These are phyloP conservation scores for Tenualosa thibaudeaui DNA, from an alignment of 2,797 vertebrate genomes.

Conservation along the genomic window DNA sequence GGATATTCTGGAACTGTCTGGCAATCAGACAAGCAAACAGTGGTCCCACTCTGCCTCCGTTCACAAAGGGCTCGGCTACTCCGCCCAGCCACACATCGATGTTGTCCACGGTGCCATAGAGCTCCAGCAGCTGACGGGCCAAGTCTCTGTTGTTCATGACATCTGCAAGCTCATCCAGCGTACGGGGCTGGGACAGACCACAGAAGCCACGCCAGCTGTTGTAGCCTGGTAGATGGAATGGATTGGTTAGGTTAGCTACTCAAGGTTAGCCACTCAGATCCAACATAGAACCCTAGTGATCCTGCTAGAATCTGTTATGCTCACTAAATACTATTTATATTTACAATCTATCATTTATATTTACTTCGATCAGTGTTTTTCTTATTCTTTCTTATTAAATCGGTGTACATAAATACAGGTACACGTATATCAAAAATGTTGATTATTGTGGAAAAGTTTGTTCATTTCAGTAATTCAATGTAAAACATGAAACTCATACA, in stretches of 20 bases:
- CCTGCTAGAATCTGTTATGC: too few relatives aligned
- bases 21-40: conserved; percentile 86
- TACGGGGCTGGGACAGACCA: conserved; percentile 77
- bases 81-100: conserved; percentile 91
- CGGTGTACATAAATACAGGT: too few relatives aligned
- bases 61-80: conserved; percentile 79
- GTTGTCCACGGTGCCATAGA: conserved; percentile 81
- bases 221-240: conserved; percentile 74
- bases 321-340: too few relatives aligned
- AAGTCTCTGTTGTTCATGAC: conserved; percentile 73
- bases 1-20: conserved; percentile 80
- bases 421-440: too few relatives aligned
- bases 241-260: neutral
- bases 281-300: neutral
- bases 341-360: too few relatives aligned
- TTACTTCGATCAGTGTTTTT: too few relatives aligned
- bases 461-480: too few relatives aligned
- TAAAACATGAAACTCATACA: too few relatives aligned
- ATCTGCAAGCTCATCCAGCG: conserved; percentile 62
- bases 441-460: too few relatives aligned
- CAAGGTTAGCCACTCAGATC: neutral
- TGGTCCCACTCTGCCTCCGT: conserved; percentile 78
- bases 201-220: conserved; percentile 85
- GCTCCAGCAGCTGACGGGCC: conserved; percentile 72
- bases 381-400: too few relatives aligned